Percentiles rank a stretch among this genome's conserved stretches.
Evolutionary conservation across 1,140 invertebrate genomes (phyloP).

Genomic region (Polypedilum pembai): DNA sequence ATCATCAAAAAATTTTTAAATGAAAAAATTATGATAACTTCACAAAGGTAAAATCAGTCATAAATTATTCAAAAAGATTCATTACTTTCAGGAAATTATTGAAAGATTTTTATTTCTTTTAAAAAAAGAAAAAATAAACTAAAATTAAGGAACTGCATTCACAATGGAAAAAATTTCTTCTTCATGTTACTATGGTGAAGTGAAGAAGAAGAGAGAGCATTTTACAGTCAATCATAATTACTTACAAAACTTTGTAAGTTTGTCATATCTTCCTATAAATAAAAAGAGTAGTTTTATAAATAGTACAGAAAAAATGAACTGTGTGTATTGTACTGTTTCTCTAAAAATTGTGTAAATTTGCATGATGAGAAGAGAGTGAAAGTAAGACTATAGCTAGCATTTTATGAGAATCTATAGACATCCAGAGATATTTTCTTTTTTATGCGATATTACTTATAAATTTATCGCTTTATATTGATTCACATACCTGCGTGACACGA

Average conservation of each 20-base stretch:
- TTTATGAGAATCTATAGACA: neutral
- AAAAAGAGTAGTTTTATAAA: slow-evolving; percentile 12
- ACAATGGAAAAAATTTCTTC: neutral
- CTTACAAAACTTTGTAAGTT: slow-evolving; percentile 25
- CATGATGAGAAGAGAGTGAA: neutral
- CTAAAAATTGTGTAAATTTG: neutral
- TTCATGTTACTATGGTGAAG: neutral
- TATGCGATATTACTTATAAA: neutral
- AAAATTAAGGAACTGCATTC: slow-evolving; percentile 15
- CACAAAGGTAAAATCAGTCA: too few species aligned
- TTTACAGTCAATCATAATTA: slow-evolving; percentile 5
- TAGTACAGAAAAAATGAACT: slow-evolving; percentile 24
- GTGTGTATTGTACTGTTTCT: neutral
- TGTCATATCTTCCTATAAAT: slow-evolving; percentile 16
- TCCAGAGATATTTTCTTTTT: neutral
- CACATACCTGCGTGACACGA: slow-evolving; percentile 62
- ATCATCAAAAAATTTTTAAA: too few species aligned
- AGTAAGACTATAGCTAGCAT: neutral
- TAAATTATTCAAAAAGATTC: too few species aligned
- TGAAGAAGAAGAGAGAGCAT: neutral
- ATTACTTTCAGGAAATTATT: too few species aligned
- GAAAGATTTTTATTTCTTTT: too few species aligned
- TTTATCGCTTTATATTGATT: neutral
- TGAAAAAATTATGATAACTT: too few species aligned
- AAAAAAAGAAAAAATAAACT: neutral